Evolutionary conservation across 1,140 invertebrate species (phyloP).

Genomic region (Pseudomyrmex gracilis): DNA sequence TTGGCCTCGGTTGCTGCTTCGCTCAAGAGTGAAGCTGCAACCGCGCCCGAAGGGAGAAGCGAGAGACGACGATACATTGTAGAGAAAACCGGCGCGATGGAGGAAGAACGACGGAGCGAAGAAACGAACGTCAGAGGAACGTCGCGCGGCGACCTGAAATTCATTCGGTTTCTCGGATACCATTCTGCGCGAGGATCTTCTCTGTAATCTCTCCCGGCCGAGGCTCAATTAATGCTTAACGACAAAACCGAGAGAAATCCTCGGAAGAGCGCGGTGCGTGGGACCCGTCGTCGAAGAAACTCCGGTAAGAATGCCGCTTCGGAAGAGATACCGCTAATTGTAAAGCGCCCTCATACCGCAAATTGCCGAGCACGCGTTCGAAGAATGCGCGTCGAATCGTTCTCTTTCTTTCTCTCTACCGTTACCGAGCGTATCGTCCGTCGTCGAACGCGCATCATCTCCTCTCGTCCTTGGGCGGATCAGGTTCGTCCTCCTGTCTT

Average conservation of each 20-base stretch:
- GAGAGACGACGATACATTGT: constrained; percentile 43
- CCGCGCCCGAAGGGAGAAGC: constrained; percentile 21
- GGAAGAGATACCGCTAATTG: constrained; percentile 76
- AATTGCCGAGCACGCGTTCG: constrained; percentile 67
- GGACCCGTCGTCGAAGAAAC: constrained; percentile 44
- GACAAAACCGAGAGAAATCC: constrained; percentile 68
- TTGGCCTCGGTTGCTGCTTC: constrained; percentile 58
- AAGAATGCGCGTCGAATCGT: constrained; percentile 69
- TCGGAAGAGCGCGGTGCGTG: constrained; percentile 59
- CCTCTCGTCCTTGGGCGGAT: constrained; percentile 14
- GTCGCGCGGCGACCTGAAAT: constrained; percentile 68
- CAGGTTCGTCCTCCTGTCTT: constrained; percentile 34
- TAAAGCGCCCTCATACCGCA: constrained; percentile 69
- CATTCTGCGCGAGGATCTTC: constrained; percentile 57
- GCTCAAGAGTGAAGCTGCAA: constrained; percentile 17
- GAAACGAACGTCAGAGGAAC: constrained; percentile 7
- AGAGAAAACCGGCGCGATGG: background rate
- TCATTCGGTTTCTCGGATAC: constrained; percentile 75
- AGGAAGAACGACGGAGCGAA: background rate
- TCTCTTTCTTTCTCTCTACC: constrained; percentile 51
- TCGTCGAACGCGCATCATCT: constrained; percentile 4
- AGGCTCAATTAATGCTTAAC: constrained; percentile 75
- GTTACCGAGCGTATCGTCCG: background rate
- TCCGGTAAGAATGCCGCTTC: constrained; percentile 64
- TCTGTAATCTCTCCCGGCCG: constrained; percentile 69